A percentile compares a stretch with the other conserved stretches of the same genome.
These are phyloP conservation scores for Hypomesus transpacificus DNA, from an alignment of 2,113 vertebrate species.

Conservation along the genomic window DNA sequence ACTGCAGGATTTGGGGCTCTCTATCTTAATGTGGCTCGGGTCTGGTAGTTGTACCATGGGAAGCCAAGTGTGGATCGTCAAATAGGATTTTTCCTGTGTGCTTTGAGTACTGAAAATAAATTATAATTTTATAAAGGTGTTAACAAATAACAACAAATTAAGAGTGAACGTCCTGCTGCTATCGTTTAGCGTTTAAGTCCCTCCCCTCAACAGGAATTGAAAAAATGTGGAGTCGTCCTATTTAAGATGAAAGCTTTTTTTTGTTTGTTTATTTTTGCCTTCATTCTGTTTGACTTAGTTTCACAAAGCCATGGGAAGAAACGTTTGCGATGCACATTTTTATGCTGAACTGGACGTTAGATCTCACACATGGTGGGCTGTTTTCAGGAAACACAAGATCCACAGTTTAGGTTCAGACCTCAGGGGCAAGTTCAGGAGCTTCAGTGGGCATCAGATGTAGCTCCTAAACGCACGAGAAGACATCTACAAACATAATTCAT, in stretches of 20 bases:
- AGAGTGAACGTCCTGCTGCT: constrained; percentile 41
- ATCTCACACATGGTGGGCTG: too few species aligned
- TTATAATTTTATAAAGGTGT: constrained; percentile 31
- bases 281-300: constrained; percentile 43
- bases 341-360: too few species aligned
- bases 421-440: too few species aligned
- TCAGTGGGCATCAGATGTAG: too few species aligned
- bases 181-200: constrained; percentile 36
- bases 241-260: constrained; percentile 59
- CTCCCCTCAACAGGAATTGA: constrained; percentile 8
- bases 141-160: constrained; percentile 42
- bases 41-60: too few species aligned
- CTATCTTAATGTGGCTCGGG: too few species aligned
- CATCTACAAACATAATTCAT: too few species aligned
- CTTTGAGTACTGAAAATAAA: not conserved
- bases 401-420: too few species aligned
- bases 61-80: constrained; percentile 17
- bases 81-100: constrained; percentile 16
- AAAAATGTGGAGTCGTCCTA: constrained; percentile 46
- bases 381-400: too few species aligned
- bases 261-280: constrained; percentile 52
- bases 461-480: too few species aligned
- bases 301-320: constrained; percentile 27
- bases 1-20: too few species aligned
- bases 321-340: not conserved